These are phyloP conservation scores for Scaptomyza cyrtandrae DNA, from an alignment of 2,888 invertebrate species.

Conservation along the genomic window DNA sequence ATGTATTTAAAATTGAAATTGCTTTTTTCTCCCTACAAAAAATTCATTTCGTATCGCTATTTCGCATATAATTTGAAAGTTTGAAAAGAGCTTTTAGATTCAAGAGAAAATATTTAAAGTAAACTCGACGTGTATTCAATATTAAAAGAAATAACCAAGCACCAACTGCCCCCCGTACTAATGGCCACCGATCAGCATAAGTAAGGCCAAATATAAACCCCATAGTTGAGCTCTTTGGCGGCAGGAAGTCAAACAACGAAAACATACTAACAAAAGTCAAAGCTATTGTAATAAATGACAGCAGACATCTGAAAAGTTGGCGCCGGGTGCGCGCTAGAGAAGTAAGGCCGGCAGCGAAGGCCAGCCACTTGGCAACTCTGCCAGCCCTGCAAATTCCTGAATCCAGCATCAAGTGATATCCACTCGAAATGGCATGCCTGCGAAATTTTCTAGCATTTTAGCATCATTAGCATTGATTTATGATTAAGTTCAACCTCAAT, in stretches of 20 bases:
- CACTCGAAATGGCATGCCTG: slow-evolving; percentile 67
- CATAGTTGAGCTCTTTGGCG: slow-evolving; percentile 40
- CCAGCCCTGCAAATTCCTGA: slow-evolving; percentile 73
- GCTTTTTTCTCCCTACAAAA: too few species aligned
- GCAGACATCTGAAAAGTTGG: slow-evolving; percentile 77
- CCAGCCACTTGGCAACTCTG: slow-evolving; percentile 68
- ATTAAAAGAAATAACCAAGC: too few species aligned
- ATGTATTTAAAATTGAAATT: too few species aligned
- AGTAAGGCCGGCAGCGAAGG: slow-evolving; percentile 28
- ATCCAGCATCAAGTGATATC: slow-evolving; percentile 64
- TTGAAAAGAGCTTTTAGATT: neutral
- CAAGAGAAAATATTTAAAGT: neutral
- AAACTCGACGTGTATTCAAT: slow-evolving; percentile 11
- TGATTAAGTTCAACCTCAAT: slow-evolving; percentile 84
- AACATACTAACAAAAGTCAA: slow-evolving; percentile 81
- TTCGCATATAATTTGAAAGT: neutral
- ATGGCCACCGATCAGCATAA: too few species aligned
- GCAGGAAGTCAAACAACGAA: slow-evolving; percentile 51
- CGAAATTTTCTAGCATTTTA: slow-evolving; percentile 81
- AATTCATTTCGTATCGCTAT: too few species aligned
- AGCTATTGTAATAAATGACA: slow-evolving; percentile 84
- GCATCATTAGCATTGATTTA: slow-evolving; percentile 85
- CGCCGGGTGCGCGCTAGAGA: slow-evolving; percentile 7
- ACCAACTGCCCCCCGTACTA: too few species aligned
- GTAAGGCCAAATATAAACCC: slow-evolving; percentile 32